phyloP scores from a whole-genome alignment of 2,888 invertebrate species.

The Lasioglossum villosulum region DNA sequence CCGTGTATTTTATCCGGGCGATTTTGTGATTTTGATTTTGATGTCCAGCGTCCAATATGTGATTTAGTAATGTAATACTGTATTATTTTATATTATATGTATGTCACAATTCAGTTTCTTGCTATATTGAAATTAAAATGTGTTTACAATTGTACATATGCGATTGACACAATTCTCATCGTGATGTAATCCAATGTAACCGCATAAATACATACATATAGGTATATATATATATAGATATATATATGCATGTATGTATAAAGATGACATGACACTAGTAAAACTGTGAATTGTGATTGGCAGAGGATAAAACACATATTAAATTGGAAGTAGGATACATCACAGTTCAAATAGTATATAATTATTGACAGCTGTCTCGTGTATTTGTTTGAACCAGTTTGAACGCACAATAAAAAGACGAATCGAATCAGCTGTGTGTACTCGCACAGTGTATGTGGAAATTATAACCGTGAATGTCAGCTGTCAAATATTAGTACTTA shows the following conservation, averaged over 20 bases:
- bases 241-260: no score
- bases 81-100: no score
- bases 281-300: slow-evolving; percentile 10
- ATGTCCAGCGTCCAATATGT: no score
- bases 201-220: background rate
- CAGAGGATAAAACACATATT: background rate
- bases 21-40: no score
- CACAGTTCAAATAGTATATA: background rate
- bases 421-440: background rate
- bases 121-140: no score
- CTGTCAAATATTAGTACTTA: background rate
- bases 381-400: background rate
- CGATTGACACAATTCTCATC: no score
- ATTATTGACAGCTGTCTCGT: background rate
- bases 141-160: no score
- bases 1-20: no score
- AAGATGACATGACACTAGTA: background rate
- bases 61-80: no score
- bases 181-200: no score
- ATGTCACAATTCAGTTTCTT: no score
- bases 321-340: background rate
- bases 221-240: no score
- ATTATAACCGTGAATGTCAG: background rate
- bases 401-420: background rate
- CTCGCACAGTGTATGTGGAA: background rate